A percentile compares a stretch with the other conserved stretches of the same genome.
Evolutionary conservation across 2,888 invertebrate species (phyloP).

Genomic region (Dryobota labecula): DNA sequence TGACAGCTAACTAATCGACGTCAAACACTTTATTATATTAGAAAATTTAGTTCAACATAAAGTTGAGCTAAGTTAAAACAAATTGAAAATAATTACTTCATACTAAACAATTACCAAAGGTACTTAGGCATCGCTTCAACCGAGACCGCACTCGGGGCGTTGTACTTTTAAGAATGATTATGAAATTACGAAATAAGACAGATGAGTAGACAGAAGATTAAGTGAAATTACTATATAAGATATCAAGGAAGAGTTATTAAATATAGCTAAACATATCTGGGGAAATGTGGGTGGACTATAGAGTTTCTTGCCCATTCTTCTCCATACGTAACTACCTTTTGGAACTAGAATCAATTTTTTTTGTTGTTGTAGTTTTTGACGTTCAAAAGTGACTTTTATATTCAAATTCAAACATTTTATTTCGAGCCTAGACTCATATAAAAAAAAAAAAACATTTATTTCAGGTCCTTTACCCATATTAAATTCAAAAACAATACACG

Average conservation of each 20-base stretch:
- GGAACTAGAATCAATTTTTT: too few relatives aligned
- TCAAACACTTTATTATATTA: not conserved
- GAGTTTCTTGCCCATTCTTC: too few relatives aligned
- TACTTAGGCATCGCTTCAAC: constrained; percentile 29
- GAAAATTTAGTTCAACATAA: constrained; percentile 5
- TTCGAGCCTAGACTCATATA: too few relatives aligned
- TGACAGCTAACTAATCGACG: not conserved
- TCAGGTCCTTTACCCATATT: too few relatives aligned
- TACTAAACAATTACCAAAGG: constrained; percentile 38
- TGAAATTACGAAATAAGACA: constrained; percentile 42
- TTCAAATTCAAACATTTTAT: too few relatives aligned
- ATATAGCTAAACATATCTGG: not conserved
- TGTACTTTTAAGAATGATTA: constrained; percentile 52
- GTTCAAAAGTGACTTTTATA: too few relatives aligned
- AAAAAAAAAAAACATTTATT: too few relatives aligned
- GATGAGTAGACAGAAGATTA: constrained; percentile 42
- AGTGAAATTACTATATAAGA: constrained; percentile 17
- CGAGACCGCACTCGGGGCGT: constrained; percentile 33
- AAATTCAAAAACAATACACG: too few relatives aligned
- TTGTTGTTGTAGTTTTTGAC: too few relatives aligned
- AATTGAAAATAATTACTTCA: constrained; percentile 36
- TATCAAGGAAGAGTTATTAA: constrained; percentile 3
- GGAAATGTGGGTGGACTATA: too few relatives aligned
- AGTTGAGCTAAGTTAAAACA: constrained; percentile 11
- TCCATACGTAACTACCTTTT: too few relatives aligned